Evolutionary conservation across 1,140 invertebrate genomes (phyloP).

Genomic region (Lasioglossum albipes): DNA sequence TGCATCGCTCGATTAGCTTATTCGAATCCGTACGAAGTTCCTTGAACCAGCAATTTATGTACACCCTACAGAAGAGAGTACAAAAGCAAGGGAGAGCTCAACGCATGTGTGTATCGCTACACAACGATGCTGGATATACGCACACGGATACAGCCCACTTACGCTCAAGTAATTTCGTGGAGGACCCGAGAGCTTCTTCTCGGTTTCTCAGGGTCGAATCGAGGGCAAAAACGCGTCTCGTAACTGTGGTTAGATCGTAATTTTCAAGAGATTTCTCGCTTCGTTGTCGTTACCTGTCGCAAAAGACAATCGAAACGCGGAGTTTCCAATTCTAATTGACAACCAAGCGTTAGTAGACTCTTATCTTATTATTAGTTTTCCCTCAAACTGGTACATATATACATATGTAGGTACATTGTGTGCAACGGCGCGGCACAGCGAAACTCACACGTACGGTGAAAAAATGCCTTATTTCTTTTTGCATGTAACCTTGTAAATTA

Average conservation of each 20-base stretch:
- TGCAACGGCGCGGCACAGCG: too few species aligned
- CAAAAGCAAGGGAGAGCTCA: background rate
- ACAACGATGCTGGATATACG: background rate
- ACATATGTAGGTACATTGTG: too few species aligned
- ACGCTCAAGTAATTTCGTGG: slow-evolving; percentile 63
- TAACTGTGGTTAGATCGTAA: slow-evolving; percentile 58
- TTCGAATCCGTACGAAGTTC: background rate
- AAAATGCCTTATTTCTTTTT: too few species aligned
- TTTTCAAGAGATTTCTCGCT: slow-evolving; percentile 50
- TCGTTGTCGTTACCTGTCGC: slow-evolving; percentile 23
- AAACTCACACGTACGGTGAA: too few species aligned
- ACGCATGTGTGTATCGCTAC: slow-evolving; percentile 15
- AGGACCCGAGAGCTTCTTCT: slow-evolving; percentile 35
- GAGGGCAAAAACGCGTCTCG: slow-evolving; percentile 52
- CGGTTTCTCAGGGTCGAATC: slow-evolving; percentile 52
- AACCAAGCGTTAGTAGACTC: too few species aligned
- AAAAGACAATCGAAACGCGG: background rate
- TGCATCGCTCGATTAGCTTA: background rate
- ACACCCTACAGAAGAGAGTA: background rate
- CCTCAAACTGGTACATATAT: too few species aligned
- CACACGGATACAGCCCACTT: slow-evolving; percentile 33
- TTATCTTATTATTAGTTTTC: too few species aligned
- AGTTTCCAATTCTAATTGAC: slow-evolving; percentile 5
- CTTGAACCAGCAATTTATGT: background rate
- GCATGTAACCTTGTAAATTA: too few species aligned